Evolutionary conservation across 2,113 vertebrate genomes (phyloP), one percentile per base, ranked within the genome.

Genomic region (Malurus alboscapulatus): DNA sequence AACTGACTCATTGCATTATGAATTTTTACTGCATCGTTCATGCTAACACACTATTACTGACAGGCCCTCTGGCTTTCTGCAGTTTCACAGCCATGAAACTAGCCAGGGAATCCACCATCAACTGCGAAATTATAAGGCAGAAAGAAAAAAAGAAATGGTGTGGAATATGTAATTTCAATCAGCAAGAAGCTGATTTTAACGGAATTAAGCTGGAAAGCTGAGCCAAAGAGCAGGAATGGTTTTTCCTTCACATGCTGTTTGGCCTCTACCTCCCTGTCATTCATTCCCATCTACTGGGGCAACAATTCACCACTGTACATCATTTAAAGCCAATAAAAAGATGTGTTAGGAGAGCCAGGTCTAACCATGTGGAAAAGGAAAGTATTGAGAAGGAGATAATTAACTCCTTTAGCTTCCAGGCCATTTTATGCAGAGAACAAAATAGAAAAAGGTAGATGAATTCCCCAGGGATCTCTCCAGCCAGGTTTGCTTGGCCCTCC

Each of bases 1-100:
- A 95, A 97, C 93, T 94, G 96, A 96, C 96, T 96, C 96, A 90
- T 94, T 90, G 92, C 93, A 96, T 97, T 96, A 97, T 79, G 92
- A 96, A 96, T 92, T 97, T 95, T 93, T 86, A 87, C 72, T 73
- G 92, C 88, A 68, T 81, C 81, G 83, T 82, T 96, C 94, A 86
- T 86, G 81, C 85, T 96, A 95, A 75, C 88, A 74, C 78, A 63
- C 71, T 78, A 87, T 91, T 96, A 90, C 90, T 88, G 96, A 96
- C 94, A 96, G 87, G 86, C 96, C 96, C 93, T 93, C 94, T 93
- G 96, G 97, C 96, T 96, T 84, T 92, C 93, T 92, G 81, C 82
- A 88, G 88, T 62, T 95, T 97, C 94, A 90, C 86, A 86, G 94
- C 76, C 75, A 84, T 90, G 94, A 94, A 92, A 77, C 85, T 58